Evolutionary conservation across 92 coral and sea anemone species (phyloP).

Genomic region (Isaurus tuberculatus): DNA sequence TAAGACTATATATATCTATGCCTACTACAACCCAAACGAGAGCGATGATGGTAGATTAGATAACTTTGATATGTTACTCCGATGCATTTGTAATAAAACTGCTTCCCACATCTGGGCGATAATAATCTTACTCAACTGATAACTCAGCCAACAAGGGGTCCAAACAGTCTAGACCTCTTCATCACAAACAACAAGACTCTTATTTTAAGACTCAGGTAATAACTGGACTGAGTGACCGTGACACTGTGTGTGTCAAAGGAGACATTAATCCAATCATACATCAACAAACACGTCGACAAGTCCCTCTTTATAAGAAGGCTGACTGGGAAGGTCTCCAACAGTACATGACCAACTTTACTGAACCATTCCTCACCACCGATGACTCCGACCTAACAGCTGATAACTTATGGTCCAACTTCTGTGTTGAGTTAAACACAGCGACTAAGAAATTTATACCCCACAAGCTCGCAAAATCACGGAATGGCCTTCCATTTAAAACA

Average conservation of each 20-base stretch:
- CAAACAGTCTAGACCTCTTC: conserved; percentile 4
- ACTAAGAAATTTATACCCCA: conserved; percentile 23
- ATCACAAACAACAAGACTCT: neutral
- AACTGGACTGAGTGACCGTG: conserved; percentile 15
- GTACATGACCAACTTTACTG: too few relatives aligned
- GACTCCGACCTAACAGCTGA: too few relatives aligned
- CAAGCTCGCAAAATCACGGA: conserved; percentile 15
- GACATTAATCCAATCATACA: neutral
- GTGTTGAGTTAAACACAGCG: neutral
- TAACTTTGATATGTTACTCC: conserved; percentile 48
- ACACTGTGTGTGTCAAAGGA: neutral
- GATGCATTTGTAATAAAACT: conserved; percentile 59
- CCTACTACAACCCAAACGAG: conserved; percentile 41
- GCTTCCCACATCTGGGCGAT: conserved; percentile 20
- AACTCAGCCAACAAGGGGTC: neutral
- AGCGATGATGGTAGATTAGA: conserved; percentile 16
- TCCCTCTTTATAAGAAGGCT: too few relatives aligned
- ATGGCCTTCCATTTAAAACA: conserved; percentile 13
- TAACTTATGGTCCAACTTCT: conserved; percentile 19
- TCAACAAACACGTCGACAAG: too few relatives aligned
- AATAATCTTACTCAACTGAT: neutral
- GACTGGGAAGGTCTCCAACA: too few relatives aligned
- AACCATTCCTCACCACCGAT: too few relatives aligned
- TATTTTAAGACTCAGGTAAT: conserved; percentile 3
- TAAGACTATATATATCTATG: conserved; percentile 9